Base-by-base conservation (phyloP, 2,113 vertebrate genomes). In the Seriola aureovittata region DNA sequence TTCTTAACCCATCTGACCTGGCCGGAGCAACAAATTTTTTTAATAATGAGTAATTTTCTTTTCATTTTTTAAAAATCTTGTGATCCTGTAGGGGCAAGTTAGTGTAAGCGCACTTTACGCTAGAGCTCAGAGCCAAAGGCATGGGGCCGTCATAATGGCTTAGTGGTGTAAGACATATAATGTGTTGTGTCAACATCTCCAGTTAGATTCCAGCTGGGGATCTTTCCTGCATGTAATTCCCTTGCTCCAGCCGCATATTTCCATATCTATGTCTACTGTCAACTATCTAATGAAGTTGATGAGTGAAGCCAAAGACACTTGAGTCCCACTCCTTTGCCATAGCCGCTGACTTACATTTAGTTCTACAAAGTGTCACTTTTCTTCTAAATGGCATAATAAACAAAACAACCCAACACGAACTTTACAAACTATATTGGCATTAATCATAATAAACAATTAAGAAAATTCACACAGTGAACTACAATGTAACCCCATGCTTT, bases 401-500 rank as follows among this genome's bases (percentile, higher is more conserved):
- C 42, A 36, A 32, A 40, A 21, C 19, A 40, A 32, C 40, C 32
- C 67, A 34, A 25, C n/a, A 17, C 1, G 7, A 14, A 4, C 32
- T 23, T 58, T 19, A 54, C 14, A 60, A 57, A 64, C 19, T 52
- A 32, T 42, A 50, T 8, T 40, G 9, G 10, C 23, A 23, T 36
- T 1, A 42, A 75, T 67, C 7, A 58, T 32, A 8, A 66, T 46
- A 23, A 58, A 50, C 16, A 0, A 62, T 71, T n/a, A 29, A 2
- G 65, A 23, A 13, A 38, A 67, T 44, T n/a, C 48, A 62, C 55
- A 69, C 52, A 12, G n/a, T 48, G 4, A 84, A 42, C 32, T 65
- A 14, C 55, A 50, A 64, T 70, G 21, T 75, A 50, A 80, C 58
- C 82, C 81, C 80, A 84, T 44, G 46, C 55, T 76, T 70, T 71